Percentiles rank a stretch among this genome's conserved stretches.
These are phyloP conservation scores for Colossoma macropomum DNA, from an alignment of 2,113 vertebrate genomes.

Conservation along the genomic window DNA sequence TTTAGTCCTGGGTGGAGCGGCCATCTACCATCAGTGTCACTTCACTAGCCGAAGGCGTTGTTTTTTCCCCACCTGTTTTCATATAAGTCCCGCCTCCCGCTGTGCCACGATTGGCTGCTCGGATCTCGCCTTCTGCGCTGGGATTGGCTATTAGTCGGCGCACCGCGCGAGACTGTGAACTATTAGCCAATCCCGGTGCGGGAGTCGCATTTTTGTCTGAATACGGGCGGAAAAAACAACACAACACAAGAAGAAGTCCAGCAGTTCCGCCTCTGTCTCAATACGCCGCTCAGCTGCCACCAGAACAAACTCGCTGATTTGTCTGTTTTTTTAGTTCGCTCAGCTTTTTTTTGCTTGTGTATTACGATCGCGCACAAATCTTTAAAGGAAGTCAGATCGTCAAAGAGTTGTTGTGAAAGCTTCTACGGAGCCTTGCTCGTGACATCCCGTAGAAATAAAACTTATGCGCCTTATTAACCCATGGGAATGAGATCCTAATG, in stretches of 20 bases:
- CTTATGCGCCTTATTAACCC: no score
- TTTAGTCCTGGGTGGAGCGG: constrained; percentile 36
- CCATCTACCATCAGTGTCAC: background rate
- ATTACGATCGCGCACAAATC: background rate
- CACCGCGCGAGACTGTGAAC: background rate
- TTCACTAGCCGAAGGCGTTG: background rate
- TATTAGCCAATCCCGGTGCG: background rate
- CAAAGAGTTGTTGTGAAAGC: background rate
- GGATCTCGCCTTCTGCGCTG: background rate
- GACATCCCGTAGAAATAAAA: no score
- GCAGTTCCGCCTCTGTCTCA: background rate
- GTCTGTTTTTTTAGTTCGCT: background rate
- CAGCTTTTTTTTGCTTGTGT: background rate
- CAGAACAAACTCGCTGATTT: background rate
- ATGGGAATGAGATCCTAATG: no score
- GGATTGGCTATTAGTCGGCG: background rate
- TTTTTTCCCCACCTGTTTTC: background rate
- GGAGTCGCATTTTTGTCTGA: background rate
- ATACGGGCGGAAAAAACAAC: background rate
- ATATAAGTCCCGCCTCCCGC: constrained; percentile 8
- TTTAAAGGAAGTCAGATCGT: background rate
- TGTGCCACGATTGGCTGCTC: background rate
- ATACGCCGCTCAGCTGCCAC: background rate
- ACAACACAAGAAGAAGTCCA: background rate
- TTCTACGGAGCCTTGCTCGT: no score